A percentile compares a stretch with the other conserved stretches of the same genome.
Conservation (phyloP, 1,140 invertebrate genomes). For the Aphelinus atriplicis region DNA sequence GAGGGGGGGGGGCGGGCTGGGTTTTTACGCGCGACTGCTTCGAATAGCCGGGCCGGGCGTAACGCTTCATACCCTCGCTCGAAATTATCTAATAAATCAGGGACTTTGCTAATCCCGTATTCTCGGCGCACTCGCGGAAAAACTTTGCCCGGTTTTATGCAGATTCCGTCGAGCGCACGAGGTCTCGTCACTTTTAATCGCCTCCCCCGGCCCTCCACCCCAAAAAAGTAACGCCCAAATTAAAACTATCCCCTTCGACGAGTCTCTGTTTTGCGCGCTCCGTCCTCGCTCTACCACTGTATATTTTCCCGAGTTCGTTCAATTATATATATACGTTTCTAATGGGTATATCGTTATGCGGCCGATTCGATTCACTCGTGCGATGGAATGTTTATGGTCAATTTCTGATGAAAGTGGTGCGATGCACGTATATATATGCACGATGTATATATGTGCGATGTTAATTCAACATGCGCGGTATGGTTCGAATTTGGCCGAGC, state of each 20-base stretch:
- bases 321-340: background rate
- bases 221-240: background rate
- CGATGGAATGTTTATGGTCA: too few species aligned
- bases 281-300: background rate
- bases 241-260: slow-evolving; percentile 31
- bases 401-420: too few species aligned
- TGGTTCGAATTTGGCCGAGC: too few species aligned
- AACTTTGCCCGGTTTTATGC: slow-evolving; percentile 40
- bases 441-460: too few species aligned
- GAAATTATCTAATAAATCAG: slow-evolving; percentile 44
- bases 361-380: too few species aligned
- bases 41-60: background rate
- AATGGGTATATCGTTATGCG: too few species aligned
- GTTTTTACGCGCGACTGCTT: background rate
- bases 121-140: slow-evolving; percentile 28
- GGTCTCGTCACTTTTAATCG: slow-evolving; percentile 36
- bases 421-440: too few species aligned
- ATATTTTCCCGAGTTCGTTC: background rate
- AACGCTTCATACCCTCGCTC: too few species aligned
- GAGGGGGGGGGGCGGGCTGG: slow-evolving; percentile 8
- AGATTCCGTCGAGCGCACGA: slow-evolving; percentile 28
- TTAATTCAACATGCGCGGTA: too few species aligned
- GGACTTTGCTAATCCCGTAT: slow-evolving; percentile 41
- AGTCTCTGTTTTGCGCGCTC: background rate
- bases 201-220: background rate